phyloP scores from a whole-genome alignment of 1,140 invertebrate genomes.

The Pachyrhynchus sulphureomaculatus region DNA sequence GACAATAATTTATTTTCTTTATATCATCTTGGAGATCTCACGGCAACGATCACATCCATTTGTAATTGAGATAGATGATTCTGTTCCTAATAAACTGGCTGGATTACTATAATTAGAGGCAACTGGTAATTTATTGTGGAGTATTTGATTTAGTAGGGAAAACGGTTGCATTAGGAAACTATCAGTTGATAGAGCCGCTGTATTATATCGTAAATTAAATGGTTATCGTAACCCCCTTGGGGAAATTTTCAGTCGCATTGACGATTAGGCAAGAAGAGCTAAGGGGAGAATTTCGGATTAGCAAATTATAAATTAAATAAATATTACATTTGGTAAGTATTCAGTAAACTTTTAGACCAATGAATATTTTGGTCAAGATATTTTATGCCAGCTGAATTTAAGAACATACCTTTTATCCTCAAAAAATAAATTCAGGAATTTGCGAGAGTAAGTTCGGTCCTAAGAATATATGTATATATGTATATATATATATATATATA shows the following conservation, averaged over 20 bases:
- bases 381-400: too few species aligned
- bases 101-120: slow-evolving; percentile 26
- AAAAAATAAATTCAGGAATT: too few species aligned
- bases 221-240: neutral
- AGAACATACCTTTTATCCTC: too few species aligned
- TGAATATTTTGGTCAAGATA: too few species aligned
- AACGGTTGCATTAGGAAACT: slow-evolving; percentile 25
- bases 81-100: slow-evolving; percentile 24
- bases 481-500: too few species aligned
- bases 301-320: too few species aligned
- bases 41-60: slow-evolving; percentile 30
- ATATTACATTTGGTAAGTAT: too few species aligned
- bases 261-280: neutral
- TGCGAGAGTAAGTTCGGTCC: too few species aligned
- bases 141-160: slow-evolving; percentile 27
- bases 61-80: slow-evolving; percentile 32
- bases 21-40: slow-evolving; percentile 30
- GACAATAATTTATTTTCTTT: slow-evolving; percentile 29
- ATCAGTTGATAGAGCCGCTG: slow-evolving; percentile 12
- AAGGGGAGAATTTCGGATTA: too few species aligned
- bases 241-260: neutral
- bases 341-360: too few species aligned
- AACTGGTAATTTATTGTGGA: slow-evolving; percentile 28
- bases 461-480: too few species aligned
- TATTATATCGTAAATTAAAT: slow-evolving; percentile 7